Base-by-base conservation (phyloP, 1,140 invertebrate species). In the Neoseiulus cucumeris region DNA sequence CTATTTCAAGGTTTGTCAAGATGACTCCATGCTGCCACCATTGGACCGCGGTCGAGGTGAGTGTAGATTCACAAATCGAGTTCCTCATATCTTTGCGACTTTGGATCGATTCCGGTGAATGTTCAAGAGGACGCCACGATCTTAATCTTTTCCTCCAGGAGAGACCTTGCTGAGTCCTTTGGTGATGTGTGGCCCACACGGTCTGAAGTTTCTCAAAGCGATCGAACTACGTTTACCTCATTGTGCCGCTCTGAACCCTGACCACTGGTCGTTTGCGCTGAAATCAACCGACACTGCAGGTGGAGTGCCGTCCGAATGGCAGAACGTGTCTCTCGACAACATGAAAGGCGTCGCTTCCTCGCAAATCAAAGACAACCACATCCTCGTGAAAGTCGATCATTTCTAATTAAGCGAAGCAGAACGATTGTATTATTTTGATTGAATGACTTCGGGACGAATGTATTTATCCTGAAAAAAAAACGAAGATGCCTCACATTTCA, bases 161-260 rank as follows among this genome's bases (percentile, higher is more conserved):
- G 89, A 93, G 81, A 86, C 87, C 44, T 82, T 93, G 77, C 79
- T 92, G 64, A 91, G 87, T 72, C 91, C 91, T 45, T 79, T 94
- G 69, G 89, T 94, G 70, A 90, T 94, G 85, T 94, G 90, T 79
- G 91, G 91, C 64, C 91, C 91, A 12, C 87, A 89, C 78, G 90
- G 90, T 65, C 81, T 91, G 65, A 82, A 86, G 74, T 95, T 95
- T 77, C 75, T 83, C 30, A 82, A 83, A 70, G 88, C 91, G 20
- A 87, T 95, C 68, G 89, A 91, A 72, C 79, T 95, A 29, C 71
- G 76, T 39, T 74, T 83, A 30, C 82, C 82, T 14, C 80, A 81
- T 69, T 78, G 75, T 70, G 76, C 78, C 64, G 73, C 12, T 69
- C 70, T 72, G 14, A 77, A 78, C 68, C 77, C 78, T 5, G 76